phyloP scores from a whole-genome alignment of 2,888 invertebrate genomes.

The Idaea biselata region DNA sequence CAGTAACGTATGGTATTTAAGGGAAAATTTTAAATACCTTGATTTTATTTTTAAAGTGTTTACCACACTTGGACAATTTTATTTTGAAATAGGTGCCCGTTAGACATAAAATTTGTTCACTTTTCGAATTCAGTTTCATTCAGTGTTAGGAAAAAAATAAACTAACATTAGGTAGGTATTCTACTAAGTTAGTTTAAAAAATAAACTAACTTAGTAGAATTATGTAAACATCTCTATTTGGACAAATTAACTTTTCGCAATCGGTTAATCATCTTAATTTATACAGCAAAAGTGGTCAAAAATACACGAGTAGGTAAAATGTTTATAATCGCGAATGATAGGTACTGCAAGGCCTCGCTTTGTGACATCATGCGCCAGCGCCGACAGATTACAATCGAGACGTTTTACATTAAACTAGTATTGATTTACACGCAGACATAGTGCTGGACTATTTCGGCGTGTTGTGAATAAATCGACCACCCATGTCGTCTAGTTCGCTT shows the following conservation, averaged over 20 bases:
- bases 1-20: slow-evolving; percentile 17
- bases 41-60: neutral
- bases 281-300: neutral
- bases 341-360: slow-evolving; percentile 42
- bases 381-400: slow-evolving; percentile 65
- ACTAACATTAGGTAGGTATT: no score
- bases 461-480: slow-evolving; percentile 64
- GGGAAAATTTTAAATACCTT: neutral
- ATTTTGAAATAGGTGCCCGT: neutral
- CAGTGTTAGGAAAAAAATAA: no score
- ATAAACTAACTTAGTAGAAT: no score
- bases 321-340: slow-evolving; percentile 38
- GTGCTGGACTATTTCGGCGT: slow-evolving; percentile 52
- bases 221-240: no score
- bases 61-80: neutral
- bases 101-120: no score
- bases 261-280: no score
- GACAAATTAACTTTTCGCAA: no score
- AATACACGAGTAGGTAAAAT: slow-evolving; percentile 26
- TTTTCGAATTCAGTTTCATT: no score
- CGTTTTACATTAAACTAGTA: slow-evolving; percentile 72
- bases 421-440: slow-evolving; percentile 64
- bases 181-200: no score
- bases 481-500: slow-evolving; percentile 35
- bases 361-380: slow-evolving; percentile 64